Base-by-base conservation (phyloP, 2,797 vertebrate species). In the Garrulus glandarius region DNA sequence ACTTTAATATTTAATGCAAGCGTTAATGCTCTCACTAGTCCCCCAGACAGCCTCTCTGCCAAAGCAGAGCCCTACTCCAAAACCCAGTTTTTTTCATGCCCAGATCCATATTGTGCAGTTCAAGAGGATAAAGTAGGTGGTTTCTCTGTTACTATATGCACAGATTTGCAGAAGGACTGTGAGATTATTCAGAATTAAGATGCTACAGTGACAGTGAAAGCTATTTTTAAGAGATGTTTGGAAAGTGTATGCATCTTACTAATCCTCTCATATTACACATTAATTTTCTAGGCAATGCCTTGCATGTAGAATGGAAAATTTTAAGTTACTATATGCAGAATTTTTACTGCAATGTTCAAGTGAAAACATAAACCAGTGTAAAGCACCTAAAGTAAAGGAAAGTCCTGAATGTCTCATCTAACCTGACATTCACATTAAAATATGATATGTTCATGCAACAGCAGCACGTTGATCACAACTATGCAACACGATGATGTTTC, bases 401-500 rank as follows among this genome's bases (percentile, higher is more conserved):
- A 90, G 69, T 8, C 32, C 32, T 2, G 22, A 46, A 44, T 65
- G 92, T 52, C 91, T 69, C 24, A 1, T 87, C 44, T 69, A 88
- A 84, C 55, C 8, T 91, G 95, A 91, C 92, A 92, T 65, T 93
- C 75, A 16, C 84, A 36, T 89, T 74, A 91, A 96, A 96, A 96
- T 75, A 75, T 1, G 93, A 95, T 95, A 32, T 17, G 46, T 68
- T 72, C 91, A 11, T 79, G 89, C 79, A 92, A 91, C 75, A 91
- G 94, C 95, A 89, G 91, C 93, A 87, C 44, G 23, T 78, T 94
- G 94, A 94, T 94, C 91, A 91, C 91, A 95, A 61, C 95, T 88
- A 72, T 96, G 92, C 94, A 93, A 94, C 87, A 81, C 0, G 93
- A 97, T 97, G 95, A 96, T 92, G 91, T 94, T 96, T 96, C 95